phyloP scores from a whole-genome alignment of 2,888 invertebrate genomes.

The Tipula helvola region DNA sequence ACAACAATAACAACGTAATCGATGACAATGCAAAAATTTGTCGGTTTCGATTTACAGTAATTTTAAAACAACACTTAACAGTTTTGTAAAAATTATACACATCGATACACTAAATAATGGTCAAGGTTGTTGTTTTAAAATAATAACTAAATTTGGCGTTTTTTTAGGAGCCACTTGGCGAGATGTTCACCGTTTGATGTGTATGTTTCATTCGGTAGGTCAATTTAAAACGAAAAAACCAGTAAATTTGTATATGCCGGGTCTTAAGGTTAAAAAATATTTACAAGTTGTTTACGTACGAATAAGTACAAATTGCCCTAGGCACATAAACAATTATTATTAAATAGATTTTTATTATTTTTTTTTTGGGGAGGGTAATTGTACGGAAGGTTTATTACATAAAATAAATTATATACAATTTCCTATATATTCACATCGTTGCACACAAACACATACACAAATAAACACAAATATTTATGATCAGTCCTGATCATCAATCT shows the following conservation, averaged over 20 bases:
- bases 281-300: not conserved
- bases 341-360: not conserved
- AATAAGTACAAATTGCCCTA: not conserved
- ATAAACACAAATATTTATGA: not conserved
- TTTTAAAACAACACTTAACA: not conserved
- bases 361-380: not conserved
- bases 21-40: not conserved
- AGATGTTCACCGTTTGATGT: too few species aligned
- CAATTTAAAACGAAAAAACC: not conserved
- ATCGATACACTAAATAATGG: not conserved
- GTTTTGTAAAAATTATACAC: not conserved
- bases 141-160: not conserved
- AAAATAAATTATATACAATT: too few species aligned
- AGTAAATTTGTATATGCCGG: not conserved
- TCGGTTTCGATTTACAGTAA: not conserved
- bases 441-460: not conserved
- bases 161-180: not conserved
- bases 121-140: not conserved
- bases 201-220: not conserved
- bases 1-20: not conserved
- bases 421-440: too few species aligned
- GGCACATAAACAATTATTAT: not conserved
- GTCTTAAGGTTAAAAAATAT: not conserved
- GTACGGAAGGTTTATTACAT: too few species aligned
- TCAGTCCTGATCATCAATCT: not conserved